Evolutionary conservation across 1,140 invertebrate genomes (phyloP), one percentile per base, ranked within the genome.

Genomic region (Bactericera cockerelli): DNA sequence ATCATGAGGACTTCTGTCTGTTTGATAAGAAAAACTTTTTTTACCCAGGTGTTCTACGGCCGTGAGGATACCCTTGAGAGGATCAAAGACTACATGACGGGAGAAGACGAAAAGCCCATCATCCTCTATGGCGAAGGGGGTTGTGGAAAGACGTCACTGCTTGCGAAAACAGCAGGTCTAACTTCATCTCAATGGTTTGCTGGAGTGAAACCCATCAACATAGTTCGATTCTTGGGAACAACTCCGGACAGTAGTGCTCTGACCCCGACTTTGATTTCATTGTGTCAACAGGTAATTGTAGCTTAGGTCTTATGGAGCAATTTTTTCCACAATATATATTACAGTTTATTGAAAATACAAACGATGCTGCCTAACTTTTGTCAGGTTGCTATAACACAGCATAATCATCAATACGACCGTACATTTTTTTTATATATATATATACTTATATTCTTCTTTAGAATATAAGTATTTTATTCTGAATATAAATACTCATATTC

Each of bases 71-170:
- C 85, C 65, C 74, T 98, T 19, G 79, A 83, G 57, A 81, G 77
- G 63, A 92, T 95, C 36, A 78, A 87, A 66, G 73, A 81, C 19
- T 93, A 98, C 71, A 91, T 98, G 80, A 74, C 84, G 58, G 87
- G 84, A n/a, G 74, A 79, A 59, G 84, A 81, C 26, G 84, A 90
- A 66, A 88, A 91, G 70, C 92, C 93, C 13, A 74, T 98, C 58
- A 86, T 97, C n/a, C 75, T 98, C 59, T 92, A 92, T 70, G 95
- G 95, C 1, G 90, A 92, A 74, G 90, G 91, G 66, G 95, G 95
- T 26, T 98, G 93, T 69, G 95, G 95, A 1, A 99, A 99, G 74
- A 98, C 94, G 2, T 97, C 94, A 2, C 74, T 98, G 1, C 73
- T 98, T 57, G 89, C 95, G 2, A 96, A 96, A 76, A 87, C 87